Evolutionary conservation across 2,113 vertebrate species (phyloP), one percentile per base, ranked within the genome.

Genomic region (Triplophysa siluroides): DNA sequence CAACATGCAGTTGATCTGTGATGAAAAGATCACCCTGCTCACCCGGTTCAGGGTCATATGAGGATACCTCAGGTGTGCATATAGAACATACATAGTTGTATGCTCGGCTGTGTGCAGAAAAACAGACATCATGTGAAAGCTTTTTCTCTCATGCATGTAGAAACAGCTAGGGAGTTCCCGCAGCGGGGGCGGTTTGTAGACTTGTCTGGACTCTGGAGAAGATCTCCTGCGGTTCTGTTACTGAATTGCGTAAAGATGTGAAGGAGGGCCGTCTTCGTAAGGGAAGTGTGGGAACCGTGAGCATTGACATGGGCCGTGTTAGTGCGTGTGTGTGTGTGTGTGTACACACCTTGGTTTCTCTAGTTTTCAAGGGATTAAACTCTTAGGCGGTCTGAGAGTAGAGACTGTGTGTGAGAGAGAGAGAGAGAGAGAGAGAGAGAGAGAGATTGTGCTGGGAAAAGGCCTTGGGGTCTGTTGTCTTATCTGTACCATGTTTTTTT

Each of bases 111-210:
- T 43, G n/a, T 21, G 29, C n/a, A 24, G 0, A 63, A 68, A 33
- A 14, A 12, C 47, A 67, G 4, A 38, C 33, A 8, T 24, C 50
- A 24, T n/a, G 0, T 41, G 29, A 74, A 38, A 13, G 18, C 18
- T n/a, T 3, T 14, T 61, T 63, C 6, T 52, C 54, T 54, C 68
- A 13, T 4, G 23, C n/a, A 14, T 64, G 78, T 71, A 72, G 69
- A 33, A 76, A 78, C 67, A 72, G 61, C 9, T 38, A 23, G 33
- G 61, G 62, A 23, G 71, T 85, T 81, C 82, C 79, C 76, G 72
- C 65, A 38, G 13, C 54, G 70, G 56, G 41, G 60, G 65, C 60
- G 56, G 68, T 52, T 73, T 81, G 68, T 63, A 68, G 71, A 19
- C 52, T 50, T 82, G 70, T 69, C n/a, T 54, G 41, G n/a, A 79